These are phyloP conservation scores for Oxyruncus cristatus DNA, from an alignment of 2,113 vertebrate genomes.

Conservation along the genomic window DNA sequence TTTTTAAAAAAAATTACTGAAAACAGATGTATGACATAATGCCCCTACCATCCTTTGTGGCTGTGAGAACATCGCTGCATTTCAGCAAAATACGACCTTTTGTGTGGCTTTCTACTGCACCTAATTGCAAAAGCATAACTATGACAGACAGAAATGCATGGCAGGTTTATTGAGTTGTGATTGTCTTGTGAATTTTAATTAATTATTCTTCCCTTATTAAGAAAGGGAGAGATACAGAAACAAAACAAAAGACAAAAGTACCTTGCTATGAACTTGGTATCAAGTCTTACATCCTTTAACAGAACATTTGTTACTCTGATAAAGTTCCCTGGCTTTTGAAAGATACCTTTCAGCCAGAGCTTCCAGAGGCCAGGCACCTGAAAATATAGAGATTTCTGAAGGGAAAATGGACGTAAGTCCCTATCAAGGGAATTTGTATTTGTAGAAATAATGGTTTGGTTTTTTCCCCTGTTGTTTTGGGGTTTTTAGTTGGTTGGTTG, in stretches of 20 bases:
- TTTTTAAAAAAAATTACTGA: not conserved
- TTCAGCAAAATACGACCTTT: not conserved
- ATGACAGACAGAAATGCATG: not conserved
- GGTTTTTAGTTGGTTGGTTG: too few species aligned
- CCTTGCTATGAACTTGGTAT: not conserved
- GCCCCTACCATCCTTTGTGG: not conserved
- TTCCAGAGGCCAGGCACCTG: not conserved
- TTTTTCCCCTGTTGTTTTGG: not conserved
- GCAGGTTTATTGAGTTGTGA: not conserved
- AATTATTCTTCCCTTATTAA: not conserved
- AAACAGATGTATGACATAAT: not conserved
- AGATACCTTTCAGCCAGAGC: not conserved
- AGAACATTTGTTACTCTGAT: not conserved
- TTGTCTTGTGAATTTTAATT: not conserved
- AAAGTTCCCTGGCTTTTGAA: not conserved
- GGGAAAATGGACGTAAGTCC: not conserved
- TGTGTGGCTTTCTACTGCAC: not conserved
- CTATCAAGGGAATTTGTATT: not conserved
- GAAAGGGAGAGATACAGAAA: not conserved
- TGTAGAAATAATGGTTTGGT: not conserved
- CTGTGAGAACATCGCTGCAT: not conserved
- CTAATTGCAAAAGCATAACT: not conserved
- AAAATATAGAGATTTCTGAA: not conserved
- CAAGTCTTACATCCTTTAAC: not conserved
- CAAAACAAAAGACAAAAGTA: not conserved